phyloP scores from a whole-genome alignment of 2,888 invertebrate species.

The Eupithecia subfuscata region DNA sequence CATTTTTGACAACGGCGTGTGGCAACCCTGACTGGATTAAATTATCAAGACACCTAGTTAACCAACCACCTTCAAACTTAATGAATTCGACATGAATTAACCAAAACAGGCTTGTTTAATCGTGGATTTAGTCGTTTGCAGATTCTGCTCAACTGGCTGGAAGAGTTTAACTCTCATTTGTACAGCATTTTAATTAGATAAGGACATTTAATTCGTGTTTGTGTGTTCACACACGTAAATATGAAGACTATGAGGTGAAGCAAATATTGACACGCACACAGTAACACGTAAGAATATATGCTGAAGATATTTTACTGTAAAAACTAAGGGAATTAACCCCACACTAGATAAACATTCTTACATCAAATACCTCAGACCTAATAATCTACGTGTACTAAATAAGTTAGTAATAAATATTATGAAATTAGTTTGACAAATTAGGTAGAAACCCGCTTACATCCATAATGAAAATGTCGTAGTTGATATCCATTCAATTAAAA shows the following conservation, averaged over 20 bases:
- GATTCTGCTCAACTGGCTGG: constrained; percentile 34
- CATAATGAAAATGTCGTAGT: too few species aligned
- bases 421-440: too few species aligned
- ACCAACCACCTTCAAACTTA: constrained; percentile 76
- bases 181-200: neutral
- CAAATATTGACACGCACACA: neutral
- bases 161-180: constrained; percentile 20
- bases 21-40: constrained; percentile 68
- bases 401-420: too few species aligned
- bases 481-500: too few species aligned
- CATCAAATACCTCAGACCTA: too few species aligned
- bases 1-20: neutral
- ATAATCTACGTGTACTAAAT: too few species aligned
- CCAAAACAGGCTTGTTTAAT: constrained; percentile 49
- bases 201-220: neutral
- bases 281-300: neutral
- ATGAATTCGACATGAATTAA: constrained; percentile 82
- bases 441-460: too few species aligned
- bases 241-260: neutral
- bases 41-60: constrained; percentile 84
- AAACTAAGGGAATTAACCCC: too few species aligned
- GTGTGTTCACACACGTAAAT: too few species aligned
- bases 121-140: constrained; percentile 43
- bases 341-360: too few species aligned
- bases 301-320: too few species aligned